These are phyloP conservation scores for Donacobius atricapilla DNA, from an alignment of 2,113 vertebrate species.

Conservation along the genomic window DNA sequence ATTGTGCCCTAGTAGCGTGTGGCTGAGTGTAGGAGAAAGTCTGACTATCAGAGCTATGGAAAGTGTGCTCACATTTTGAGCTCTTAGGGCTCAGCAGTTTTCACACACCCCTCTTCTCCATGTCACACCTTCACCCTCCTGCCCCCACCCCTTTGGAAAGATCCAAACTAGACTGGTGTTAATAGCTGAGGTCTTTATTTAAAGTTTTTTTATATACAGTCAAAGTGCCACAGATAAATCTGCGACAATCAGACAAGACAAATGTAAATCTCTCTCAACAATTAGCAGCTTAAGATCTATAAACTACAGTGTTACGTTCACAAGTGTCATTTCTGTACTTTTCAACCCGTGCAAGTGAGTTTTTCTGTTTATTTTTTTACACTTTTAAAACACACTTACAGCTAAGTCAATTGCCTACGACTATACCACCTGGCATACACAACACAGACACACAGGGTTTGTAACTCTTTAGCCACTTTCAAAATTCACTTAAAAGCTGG, in stretches of 20 bases:
- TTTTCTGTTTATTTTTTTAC: constrained; percentile 68
- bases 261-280: constrained; percentile 79
- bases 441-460: constrained; percentile 70
- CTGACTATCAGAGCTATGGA: background rate
- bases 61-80: background rate
- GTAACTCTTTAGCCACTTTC: constrained; percentile 65
- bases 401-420: constrained; percentile 73
- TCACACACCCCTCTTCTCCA: background rate
- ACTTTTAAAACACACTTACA: constrained; percentile 76
- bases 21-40: background rate
- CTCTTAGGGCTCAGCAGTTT: background rate
- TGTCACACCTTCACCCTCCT: background rate
- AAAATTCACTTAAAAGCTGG: constrained; percentile 58
- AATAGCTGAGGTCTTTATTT: constrained; percentile 85
- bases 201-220: constrained; percentile 78
- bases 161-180: constrained; percentile 28
- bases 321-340: constrained; percentile 78
- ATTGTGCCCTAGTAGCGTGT: fast-evolving
- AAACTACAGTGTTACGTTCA: constrained; percentile 80
- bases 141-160: background rate
- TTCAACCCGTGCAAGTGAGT: constrained; percentile 78
- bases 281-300: constrained; percentile 81
- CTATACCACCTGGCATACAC: constrained; percentile 73
- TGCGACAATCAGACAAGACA: constrained; percentile 73
- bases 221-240: constrained; percentile 70